These are phyloP conservation scores for Noctua janthina DNA, from an alignment of 2,888 invertebrate genomes.

Conservation along the genomic window DNA sequence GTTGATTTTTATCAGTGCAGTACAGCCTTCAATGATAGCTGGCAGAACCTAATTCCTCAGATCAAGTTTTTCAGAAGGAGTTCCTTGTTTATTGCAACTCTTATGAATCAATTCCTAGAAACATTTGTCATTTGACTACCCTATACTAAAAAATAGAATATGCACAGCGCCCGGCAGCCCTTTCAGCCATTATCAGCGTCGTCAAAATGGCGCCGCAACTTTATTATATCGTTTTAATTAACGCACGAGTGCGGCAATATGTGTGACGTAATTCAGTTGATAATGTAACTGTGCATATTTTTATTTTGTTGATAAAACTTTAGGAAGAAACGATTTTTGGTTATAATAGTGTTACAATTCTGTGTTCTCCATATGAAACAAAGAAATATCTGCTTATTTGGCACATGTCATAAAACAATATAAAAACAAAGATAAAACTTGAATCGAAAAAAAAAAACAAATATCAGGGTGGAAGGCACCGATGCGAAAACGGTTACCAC, in stretches of 20 bases:
- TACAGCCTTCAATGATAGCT: not conserved
- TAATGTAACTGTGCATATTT: constrained; percentile 24
- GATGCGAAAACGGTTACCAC: too few species aligned
- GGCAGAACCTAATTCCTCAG: not conserved
- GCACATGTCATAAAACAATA: not conserved
- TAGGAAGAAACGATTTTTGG: not conserved
- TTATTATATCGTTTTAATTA: constrained; percentile 64
- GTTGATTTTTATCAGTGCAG: too few species aligned
- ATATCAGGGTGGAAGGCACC: too few species aligned
- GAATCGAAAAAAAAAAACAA: too few species aligned
- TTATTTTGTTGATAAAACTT: not conserved
- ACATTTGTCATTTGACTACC: not conserved
- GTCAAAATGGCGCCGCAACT: constrained; percentile 56
- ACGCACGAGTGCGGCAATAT: constrained; percentile 39
- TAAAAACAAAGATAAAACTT: not conserved
- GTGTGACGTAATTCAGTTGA: constrained; percentile 46
- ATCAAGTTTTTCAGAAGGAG: not conserved
- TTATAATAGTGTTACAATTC: not conserved
- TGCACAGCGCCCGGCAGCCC: constrained; percentile 22
- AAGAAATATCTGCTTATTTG: not conserved
- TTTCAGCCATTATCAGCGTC: constrained; percentile 38
- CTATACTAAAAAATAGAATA: not conserved
- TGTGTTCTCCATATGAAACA: not conserved
- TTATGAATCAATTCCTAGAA: not conserved
- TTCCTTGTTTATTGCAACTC: not conserved